phyloP scores from a whole-genome alignment of 2,797 vertebrate species.

The Merluccius polli region DNA sequence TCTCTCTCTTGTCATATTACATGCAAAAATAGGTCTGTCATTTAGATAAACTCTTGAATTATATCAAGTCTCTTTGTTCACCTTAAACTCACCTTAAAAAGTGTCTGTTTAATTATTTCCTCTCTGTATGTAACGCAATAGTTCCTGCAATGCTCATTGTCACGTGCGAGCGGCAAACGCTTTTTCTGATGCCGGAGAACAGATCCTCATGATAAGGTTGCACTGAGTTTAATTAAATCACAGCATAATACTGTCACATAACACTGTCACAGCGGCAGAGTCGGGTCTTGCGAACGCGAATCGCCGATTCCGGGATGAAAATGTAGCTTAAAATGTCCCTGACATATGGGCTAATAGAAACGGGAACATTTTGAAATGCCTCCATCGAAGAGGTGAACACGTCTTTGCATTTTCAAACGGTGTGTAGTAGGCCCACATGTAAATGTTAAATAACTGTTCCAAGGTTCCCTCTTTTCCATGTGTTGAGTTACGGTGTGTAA shows the following conservation, averaged over 20 bases:
- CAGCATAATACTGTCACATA: constrained; percentile 36
- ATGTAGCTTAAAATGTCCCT: constrained; percentile 23
- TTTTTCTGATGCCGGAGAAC: constrained; percentile 51
- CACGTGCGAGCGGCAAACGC: constrained; percentile 36
- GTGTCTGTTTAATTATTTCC: too few species aligned
- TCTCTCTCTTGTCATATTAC: not conserved
- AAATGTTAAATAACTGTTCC: constrained; percentile 1
- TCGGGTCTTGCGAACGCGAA: constrained; percentile 43
- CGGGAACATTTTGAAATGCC: constrained; percentile 3
- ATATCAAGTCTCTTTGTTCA: not conserved
- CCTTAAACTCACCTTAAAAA: too few species aligned
- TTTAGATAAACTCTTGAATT: constrained; percentile 60
- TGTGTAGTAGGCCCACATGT: not conserved
- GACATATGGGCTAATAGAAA: constrained; percentile 15
- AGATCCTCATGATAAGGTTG: constrained; percentile 41
- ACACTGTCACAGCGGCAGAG: constrained; percentile 7
- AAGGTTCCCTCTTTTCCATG: not conserved
- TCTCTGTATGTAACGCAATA: not conserved
- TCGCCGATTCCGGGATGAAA: constrained; percentile 34
- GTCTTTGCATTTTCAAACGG: not conserved
- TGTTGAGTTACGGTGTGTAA: not conserved
- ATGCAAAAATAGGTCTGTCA: constrained; percentile 46
- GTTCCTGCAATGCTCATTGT: constrained; percentile 41
- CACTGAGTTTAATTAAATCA: constrained; percentile 51
- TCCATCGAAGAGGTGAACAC: not conserved